A percentile compares a stretch with the other conserved stretches of the same genome.
Evolutionary conservation across 2,113 vertebrate species (phyloP).

Genomic region (Zosterops hypoxanthus): DNA sequence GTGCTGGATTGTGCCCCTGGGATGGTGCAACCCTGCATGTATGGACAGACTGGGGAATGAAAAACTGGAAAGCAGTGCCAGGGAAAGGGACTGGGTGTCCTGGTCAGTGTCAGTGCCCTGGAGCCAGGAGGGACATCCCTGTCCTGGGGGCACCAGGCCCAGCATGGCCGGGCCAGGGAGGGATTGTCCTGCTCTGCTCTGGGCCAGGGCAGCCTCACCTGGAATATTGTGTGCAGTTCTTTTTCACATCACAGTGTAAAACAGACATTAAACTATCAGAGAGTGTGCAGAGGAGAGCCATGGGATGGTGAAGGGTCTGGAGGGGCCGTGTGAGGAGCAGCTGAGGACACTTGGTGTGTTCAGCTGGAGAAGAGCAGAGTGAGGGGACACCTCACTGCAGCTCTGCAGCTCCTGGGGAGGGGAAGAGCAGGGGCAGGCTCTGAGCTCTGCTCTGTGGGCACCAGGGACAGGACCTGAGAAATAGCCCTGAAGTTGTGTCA

Average conservation of each 20-base stretch:
- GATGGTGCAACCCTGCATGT: accelerated
- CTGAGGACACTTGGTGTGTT: not conserved
- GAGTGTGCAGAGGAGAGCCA: accelerated
- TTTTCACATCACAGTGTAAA: accelerated
- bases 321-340: accelerated
- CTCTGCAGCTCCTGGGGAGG: not conserved
- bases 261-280: accelerated
- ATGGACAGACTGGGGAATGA: accelerated
- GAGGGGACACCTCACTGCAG: not conserved
- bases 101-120: not conserved
- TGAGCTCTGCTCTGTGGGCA: not conserved
- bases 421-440: not conserved
- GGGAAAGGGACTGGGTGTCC: not conserved
- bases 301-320: accelerated
- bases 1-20: accelerated
- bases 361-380: not conserved
- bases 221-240: not conserved
- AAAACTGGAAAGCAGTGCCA: not conserved
- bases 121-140: not conserved
- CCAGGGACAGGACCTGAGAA: not conserved
- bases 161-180: not conserved
- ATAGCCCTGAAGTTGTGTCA: not conserved
- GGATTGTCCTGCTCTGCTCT: not conserved
- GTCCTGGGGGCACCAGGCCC: not conserved
- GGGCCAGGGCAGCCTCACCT: accelerated